Evolutionary conservation across 1,140 invertebrate genomes (phyloP), one percentile per base, ranked within the genome.

Genomic region (Hermetia illucens): DNA sequence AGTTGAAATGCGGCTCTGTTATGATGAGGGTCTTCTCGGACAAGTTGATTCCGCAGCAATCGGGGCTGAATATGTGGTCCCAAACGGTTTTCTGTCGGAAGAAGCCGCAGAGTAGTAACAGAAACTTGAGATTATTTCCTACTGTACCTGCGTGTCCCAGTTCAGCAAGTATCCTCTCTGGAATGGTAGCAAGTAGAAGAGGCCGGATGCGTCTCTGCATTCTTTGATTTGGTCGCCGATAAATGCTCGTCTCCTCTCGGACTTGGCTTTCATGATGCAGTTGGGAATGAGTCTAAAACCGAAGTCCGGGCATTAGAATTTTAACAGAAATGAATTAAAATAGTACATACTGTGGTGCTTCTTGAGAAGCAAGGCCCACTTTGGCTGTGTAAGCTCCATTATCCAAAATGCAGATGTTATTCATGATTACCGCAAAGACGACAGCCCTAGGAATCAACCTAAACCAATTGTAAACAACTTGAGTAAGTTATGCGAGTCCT

Each of bases 201-300:
- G 60, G 2, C 90, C 87, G 1, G 92, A 95, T 3, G 86, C 79
- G 60, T 99, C 95, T 33, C 92, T 72, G 55, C 93, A 98, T 45
- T 98, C 93, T 41, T 96, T 86, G 16, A 96, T 78, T 65, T 88
- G 89, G 61, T 86, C 82, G 0, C 86, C 93, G 31, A 98, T 79
- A 58, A 97, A 99, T 2, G 88, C 79, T 39, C 94, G 71, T 2
- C 92, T 74, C 36, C 88, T 65, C 58, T 98, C 94, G 48, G 84
- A 92, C 63, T 97, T 97, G 1, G 91, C 90, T 72, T 99, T 99
- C 72, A 93, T 93, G 21, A 98, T 89, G 50, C 88, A 92, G 62
- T 99, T 99, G 3, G 91, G 90, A 46, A 97, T 74, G 12, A 88
- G 51, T 55, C 84, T 77, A 44, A 35, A 60, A 61, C 54, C 40